A percentile compares a stretch with the other conserved stretches of the same genome.
These are phyloP conservation scores for Mesorhabditis sp. DNA, from an alignment of 2,888 invertebrate species.

Conservation along the genomic window DNA sequence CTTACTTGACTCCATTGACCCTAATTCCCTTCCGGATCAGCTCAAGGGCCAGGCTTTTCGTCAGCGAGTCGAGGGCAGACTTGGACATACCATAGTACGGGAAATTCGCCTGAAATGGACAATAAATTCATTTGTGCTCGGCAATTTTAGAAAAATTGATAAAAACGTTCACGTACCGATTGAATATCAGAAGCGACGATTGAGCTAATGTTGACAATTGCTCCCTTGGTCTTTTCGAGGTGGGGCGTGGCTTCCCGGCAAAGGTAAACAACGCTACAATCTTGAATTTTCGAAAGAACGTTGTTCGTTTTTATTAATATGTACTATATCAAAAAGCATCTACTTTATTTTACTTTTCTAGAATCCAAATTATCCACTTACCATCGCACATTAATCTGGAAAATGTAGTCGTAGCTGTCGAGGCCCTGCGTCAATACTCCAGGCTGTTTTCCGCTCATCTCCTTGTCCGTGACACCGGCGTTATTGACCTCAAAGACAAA, in stretches of 20 bases:
- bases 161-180: neutral
- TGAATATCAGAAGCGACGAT: constrained; percentile 2
- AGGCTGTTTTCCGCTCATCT: neutral
- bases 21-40: neutral
- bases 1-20: constrained; percentile 4
- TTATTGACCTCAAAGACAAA: neutral
- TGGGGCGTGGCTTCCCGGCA: neutral
- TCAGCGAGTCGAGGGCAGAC: neutral
- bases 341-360: neutral
- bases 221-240: neutral
- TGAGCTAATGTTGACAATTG: neutral
- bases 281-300: too few relatives aligned
- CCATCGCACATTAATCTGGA: neutral
- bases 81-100: neutral
- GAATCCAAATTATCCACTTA: neutral
- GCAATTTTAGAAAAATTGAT: neutral
- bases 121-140: too few relatives aligned
- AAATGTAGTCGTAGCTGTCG: neutral
- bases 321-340: too few relatives aligned
- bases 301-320: too few relatives aligned
- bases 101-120: neutral
- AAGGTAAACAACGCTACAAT: neutral
- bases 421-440: neutral
- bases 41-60: neutral
- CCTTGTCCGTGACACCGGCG: neutral